These are phyloP conservation scores for Drosophila atripex DNA, from an alignment of 2,888 invertebrate species.

Conservation along the genomic window DNA sequence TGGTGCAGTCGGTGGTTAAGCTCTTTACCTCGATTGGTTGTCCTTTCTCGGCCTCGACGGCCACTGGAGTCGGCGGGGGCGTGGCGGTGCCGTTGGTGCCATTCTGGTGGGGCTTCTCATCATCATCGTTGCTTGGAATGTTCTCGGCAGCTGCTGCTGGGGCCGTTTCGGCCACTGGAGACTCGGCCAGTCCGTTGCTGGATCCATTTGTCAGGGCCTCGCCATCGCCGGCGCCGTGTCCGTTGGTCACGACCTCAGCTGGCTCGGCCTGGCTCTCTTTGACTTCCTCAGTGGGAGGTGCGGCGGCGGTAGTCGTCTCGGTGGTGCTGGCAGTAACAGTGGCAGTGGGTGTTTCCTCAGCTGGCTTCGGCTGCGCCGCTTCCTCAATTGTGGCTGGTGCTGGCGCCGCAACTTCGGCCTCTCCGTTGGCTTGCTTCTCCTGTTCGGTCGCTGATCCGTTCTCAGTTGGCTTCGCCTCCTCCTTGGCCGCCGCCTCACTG, in stretches of 20 bases:
- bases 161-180: constrained; percentile 63
- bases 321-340: constrained; percentile 47
- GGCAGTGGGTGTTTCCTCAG: constrained; percentile 45
- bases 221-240: constrained; percentile 51
- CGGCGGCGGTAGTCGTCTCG: constrained; percentile 47
- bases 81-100: constrained; percentile 74
- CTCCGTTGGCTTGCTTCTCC: constrained; percentile 68
- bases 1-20: constrained; percentile 54
- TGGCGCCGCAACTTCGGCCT: constrained; percentile 53
- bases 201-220: constrained; percentile 70
- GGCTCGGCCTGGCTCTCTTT: constrained; percentile 52
- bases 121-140: constrained; percentile 63
- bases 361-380: constrained; percentile 53
- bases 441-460: constrained; percentile 72
- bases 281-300: constrained; percentile 38
- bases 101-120: constrained; percentile 73
- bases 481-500: constrained; percentile 48
- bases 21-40: constrained; percentile 82
- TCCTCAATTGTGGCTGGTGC: constrained; percentile 59
- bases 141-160: constrained; percentile 41
- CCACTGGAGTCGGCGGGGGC: constrained; percentile 75
- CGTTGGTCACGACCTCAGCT: constrained; percentile 68
- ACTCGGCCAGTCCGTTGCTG: constrained; percentile 74
- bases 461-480: constrained; percentile 62
- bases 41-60: constrained; percentile 70